Evolutionary conservation across 2,797 vertebrate species (phyloP).

Genomic region (Falco columbarius): DNA sequence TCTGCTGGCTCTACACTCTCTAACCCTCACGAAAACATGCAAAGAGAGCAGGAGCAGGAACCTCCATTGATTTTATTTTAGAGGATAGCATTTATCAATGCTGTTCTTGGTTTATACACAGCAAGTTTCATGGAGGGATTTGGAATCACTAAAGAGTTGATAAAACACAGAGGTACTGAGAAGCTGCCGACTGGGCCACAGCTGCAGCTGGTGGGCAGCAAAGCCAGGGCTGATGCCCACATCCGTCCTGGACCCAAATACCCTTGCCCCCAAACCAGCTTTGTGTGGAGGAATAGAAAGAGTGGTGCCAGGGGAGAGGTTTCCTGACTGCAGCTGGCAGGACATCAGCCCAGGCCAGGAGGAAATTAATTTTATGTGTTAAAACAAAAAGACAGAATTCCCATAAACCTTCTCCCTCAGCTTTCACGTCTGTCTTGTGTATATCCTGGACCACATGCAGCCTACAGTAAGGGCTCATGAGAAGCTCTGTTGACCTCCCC

Average conservation of each 20-base stretch:
- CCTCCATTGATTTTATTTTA: background rate
- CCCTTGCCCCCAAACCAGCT: background rate
- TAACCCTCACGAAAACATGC: background rate
- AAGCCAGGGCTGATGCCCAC: background rate
- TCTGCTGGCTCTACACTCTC: background rate
- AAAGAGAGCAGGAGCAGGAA: background rate
- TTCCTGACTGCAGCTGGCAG: background rate
- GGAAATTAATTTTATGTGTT: background rate
- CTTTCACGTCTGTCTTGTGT: background rate
- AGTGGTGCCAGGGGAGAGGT: background rate
- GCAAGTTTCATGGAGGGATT: background rate
- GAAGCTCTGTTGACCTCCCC: background rate
- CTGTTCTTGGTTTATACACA: background rate
- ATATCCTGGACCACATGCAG: background rate
- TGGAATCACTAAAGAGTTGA: background rate
- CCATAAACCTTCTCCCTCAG: background rate
- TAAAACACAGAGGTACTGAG: background rate
- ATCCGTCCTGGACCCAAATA: background rate
- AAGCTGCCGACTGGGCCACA: background rate
- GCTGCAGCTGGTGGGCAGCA: background rate
- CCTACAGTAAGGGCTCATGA: background rate
- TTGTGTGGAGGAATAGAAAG: background rate
- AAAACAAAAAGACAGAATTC: background rate
- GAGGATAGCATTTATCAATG: background rate
- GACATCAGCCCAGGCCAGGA: background rate